Conservation (phyloP, 2,888 invertebrate species). For the Ormyrus nitidulus region DNA sequence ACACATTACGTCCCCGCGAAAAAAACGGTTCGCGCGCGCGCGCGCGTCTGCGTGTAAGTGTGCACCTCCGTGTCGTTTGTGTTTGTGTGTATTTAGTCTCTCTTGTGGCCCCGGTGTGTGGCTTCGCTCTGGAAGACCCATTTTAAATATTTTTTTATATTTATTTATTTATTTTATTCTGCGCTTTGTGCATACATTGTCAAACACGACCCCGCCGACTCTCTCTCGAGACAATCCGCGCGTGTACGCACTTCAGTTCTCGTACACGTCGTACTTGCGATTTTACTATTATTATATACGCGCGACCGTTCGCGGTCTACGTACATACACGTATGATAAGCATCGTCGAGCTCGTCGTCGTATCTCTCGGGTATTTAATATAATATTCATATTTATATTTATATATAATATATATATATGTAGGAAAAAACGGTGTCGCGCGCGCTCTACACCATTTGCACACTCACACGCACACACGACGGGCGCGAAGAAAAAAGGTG, state of each 20-base stretch:
- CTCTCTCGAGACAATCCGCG: neutral
- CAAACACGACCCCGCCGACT: constrained; percentile 23
- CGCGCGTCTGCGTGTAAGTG: constrained; percentile 15
- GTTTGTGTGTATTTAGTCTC: constrained; percentile 25
- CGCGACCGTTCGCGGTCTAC: neutral
- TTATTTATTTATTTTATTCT: constrained; percentile 23
- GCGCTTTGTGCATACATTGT: constrained; percentile 31
- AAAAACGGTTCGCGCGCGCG: neutral
- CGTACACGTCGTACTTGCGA: neutral
- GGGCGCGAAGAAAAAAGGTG: constrained; percentile 31
- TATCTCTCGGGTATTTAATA: constrained; percentile 6
- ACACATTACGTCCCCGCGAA: neutral
- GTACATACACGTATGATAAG: neutral
- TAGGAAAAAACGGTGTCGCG: constrained; percentile 44
- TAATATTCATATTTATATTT: neutral
- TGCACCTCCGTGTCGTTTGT: neutral
- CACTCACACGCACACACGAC: constrained; percentile 8
- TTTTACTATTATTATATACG: neutral
- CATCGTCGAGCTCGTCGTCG: constrained; percentile 18
- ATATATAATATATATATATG: constrained; percentile 21
- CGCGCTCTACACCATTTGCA: constrained; percentile 20
- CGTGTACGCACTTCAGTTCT: neutral
- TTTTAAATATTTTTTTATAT: constrained; percentile 34
- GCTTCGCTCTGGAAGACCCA: constrained; percentile 54
- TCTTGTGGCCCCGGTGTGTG: constrained; percentile 47